Evolutionary conservation across 2,113 vertebrate genomes (phyloP), one percentile per base, ranked within the genome.

Genomic region (Spea bombifrons): DNA sequence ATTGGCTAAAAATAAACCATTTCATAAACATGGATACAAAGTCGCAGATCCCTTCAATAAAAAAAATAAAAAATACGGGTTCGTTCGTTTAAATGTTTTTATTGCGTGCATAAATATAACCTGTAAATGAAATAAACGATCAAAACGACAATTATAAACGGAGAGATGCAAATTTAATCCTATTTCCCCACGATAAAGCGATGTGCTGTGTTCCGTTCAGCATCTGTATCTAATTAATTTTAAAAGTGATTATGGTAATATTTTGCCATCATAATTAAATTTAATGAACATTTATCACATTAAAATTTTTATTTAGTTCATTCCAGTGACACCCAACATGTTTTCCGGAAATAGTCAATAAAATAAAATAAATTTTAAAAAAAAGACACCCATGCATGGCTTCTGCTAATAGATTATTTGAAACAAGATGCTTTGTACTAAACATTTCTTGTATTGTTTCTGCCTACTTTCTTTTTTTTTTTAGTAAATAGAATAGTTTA

Each of bases 171-270:
- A 13, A 59, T 13, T 4, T 59, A 9, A 59, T 12, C 55, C 55
- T 59, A 12, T 59, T 13, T 13, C 50, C 6, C 55, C 15, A 4
- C 5, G 55, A 59, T 59, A 59, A 59, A 0, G 30, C 4, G 2
- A 59, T 59, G 10, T 59, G 15, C 4, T 13, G 10, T 13, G 9
- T 59, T 12, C 10, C 55, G 2, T 9, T 43, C 3, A 16, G 16
- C 69, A 53, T 71, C 69, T 71, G 69, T 53, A 71, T 71, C 49
- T 71, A 52, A 71, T 71, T 71, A 52, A 8, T n/a, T 59, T 30
- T 71, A 30, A 43, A n/a, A 52, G 43, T 71, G 30, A 71, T 71
- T 9, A 71, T 53, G 69, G 30, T 53, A 30, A 71, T 53, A 17
- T 12, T 30, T 53, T 71, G 17, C 69, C n/a, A 53, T 71, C 49